Percentiles rank a stretch among this genome's conserved stretches.
Evolutionary conservation across 2,113 vertebrate genomes (phyloP).

Genomic region (Syngnathus typhle): DNA sequence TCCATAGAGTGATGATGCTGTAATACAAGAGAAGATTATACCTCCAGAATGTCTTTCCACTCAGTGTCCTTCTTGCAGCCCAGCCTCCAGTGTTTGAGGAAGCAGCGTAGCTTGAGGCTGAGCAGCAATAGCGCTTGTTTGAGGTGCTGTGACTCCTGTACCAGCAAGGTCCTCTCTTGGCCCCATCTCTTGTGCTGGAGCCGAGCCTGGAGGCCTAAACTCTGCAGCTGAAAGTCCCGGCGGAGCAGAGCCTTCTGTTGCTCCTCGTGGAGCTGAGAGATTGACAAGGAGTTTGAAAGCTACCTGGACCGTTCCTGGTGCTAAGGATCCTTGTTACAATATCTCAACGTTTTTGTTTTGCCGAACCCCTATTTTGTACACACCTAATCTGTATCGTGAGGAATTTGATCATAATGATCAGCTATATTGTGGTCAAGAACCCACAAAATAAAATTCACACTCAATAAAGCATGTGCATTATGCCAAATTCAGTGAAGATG

Average conservation of each 20-base stretch:
- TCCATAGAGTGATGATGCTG: background rate
- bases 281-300: background rate
- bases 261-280: slow-evolving; percentile 83
- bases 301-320: background rate
- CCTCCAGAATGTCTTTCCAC: slow-evolving; percentile 88
- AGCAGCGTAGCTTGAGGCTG: slow-evolving; percentile 96
- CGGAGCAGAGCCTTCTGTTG: slow-evolving; percentile 87
- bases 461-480: too few relatives aligned
- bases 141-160: slow-evolving; percentile 93
- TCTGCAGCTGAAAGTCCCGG: slow-evolving; percentile 94
- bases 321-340: too few relatives aligned
- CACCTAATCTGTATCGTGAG: background rate
- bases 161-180: slow-evolving; percentile 88
- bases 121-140: slow-evolving; percentile 88
- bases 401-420: too few relatives aligned
- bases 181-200: slow-evolving; percentile 95
- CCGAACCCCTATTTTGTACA: background rate
- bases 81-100: slow-evolving; percentile 91
- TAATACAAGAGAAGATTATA: slow-evolving; percentile 38
- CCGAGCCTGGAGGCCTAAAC: slow-evolving; percentile 85
- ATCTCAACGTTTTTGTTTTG: background rate
- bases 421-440: too few relatives aligned
- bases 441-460: too few relatives aligned
- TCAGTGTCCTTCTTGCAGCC: slow-evolving; percentile 82
- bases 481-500: too few relatives aligned